Base-by-base conservation (phyloP, 2,797 vertebrate genomes). In the Sebastiscus tertius region DNA sequence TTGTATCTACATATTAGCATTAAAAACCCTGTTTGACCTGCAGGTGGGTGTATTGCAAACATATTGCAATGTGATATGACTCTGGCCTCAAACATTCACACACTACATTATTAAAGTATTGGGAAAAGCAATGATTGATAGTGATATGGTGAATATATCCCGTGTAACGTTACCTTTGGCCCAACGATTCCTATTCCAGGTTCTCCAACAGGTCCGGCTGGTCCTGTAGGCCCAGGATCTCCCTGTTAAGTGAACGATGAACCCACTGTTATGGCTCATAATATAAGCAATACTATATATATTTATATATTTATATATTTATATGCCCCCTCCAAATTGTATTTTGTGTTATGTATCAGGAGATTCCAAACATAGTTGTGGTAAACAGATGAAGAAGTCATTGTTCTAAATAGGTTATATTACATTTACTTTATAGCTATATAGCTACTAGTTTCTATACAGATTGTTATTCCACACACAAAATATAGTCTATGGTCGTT, bases 161-260 rank as follows among this genome's bases (percentile, higher is more conserved):
- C 55, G 24, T 59, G 22, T 58, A 5, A 5, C n/a, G 61, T 46
- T 96, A 97, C 97, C 95, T 81, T 96, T 36, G 95, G 94, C 77
- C 97, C 97, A 82, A 91, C 82, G 78, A 96, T 89, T 86, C 96
- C 96, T 61, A 95, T 58, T 77, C 97, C 97, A 72, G 95, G 94
- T 77, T 92, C 94, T 89, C 97, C 97, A 59, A 94, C 87, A 29
- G 92, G 90, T 86, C 97, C 97, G 0, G 83, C 62, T 8, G 92
- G 84, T 39, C 97, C 97, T 10, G 71, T 62, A 29, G 93, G 86
- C 52, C 97, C 97, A 67, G 91, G 82, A 4, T 97, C 96, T 27
- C 97, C 97, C 97, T 98, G 83, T 62, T 29, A 65, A 24, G 24
- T 63, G 5, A 49, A 62, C 4, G 56, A 55, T 16, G 58, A 56